Evolutionary conservation across 1,140 invertebrate species (phyloP), one percentile per base, ranked within the genome.

Genomic region (Oppia nitens): DNA sequence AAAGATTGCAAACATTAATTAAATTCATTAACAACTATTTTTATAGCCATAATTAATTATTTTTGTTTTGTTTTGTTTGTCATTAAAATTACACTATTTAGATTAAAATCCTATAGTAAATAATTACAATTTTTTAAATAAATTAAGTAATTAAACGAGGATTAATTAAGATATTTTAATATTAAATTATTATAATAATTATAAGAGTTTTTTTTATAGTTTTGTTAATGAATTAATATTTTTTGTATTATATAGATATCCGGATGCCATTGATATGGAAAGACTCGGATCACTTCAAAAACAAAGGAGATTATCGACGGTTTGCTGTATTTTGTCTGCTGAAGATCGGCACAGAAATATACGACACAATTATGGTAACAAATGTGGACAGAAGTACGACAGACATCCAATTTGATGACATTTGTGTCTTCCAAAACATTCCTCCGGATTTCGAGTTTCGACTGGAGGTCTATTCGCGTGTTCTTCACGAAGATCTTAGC

Each of bases 231-330:
- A 50, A 50, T 14, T 21, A 50, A 24, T 59, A 1, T n/a, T 61
- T 27, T 1, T 21, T 50, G 25, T 3, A 23, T 26, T 53, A 17
- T 28, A 27, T 14, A 57, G 81, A 84, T 67, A 70, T 84, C 6
- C 71, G 82, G 28, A 78, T 84, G 65, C 82, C 82, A 0, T 67
- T 84, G 28, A 82, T 83, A 71, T 84, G 81, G 81, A 76, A 80
- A 59, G 81, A 83, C 66, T 77, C 76, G 0, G 81, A 83, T 67
- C 80, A 83, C 65, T 83, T 83, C 65, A 83, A 83, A 67, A 83
- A 83, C 68, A 80, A 81, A 62, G 81, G 81, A 26, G 81, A 83
- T 69, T 78, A 82, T 67, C 68, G 81, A 49, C 71, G 80, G 58
- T 84, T 82, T 68, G 81, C 81, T 2, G 80, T 83, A 4, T 84